Percentiles rank a stretch among this genome's conserved stretches.
Conservation (phyloP, 2,888 invertebrate species). For the Lepidochrysops patricia region DNA sequence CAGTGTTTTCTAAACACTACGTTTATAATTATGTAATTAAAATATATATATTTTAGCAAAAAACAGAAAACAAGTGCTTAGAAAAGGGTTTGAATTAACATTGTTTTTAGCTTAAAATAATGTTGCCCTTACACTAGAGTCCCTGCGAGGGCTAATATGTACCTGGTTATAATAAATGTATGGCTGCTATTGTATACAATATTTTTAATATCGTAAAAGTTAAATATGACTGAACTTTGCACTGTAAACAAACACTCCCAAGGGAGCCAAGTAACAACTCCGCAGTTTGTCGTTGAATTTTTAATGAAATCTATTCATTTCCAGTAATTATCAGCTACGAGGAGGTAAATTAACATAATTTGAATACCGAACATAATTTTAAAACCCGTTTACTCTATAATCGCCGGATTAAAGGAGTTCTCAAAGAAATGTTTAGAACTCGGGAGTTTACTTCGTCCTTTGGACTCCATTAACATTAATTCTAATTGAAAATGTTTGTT, state of each 20-base stretch:
- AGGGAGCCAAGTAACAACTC: neutral
- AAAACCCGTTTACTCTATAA: neutral
- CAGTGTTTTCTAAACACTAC: too few relatives aligned
- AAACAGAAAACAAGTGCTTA: too few relatives aligned
- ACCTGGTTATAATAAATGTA: neutral
- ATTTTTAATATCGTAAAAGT: too few relatives aligned
- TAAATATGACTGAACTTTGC: too few relatives aligned
- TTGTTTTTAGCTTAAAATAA: too few relatives aligned
- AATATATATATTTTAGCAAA: too few relatives aligned
- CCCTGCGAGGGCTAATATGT: too few relatives aligned
- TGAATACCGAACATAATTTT: constrained; percentile 3
- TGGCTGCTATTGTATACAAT: neutral
- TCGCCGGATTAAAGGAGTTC: neutral
- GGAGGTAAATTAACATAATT: too few relatives aligned
- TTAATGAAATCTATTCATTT: neutral
- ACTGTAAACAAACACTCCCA: neutral
- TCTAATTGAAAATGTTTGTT: neutral
- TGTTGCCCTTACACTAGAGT: too few relatives aligned
- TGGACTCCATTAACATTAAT: neutral
- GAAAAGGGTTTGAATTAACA: too few relatives aligned
- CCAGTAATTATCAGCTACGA: neutral
- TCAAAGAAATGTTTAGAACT: constrained; percentile 1
- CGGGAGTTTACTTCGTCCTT: neutral
- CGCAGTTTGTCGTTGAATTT: neutral
- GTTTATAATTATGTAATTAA: too few relatives aligned